A percentile compares a stretch with the other conserved stretches of the same genome.
Conservation (phyloP, 1,140 invertebrate species). For the Dinothrombium tinctorium region DNA sequence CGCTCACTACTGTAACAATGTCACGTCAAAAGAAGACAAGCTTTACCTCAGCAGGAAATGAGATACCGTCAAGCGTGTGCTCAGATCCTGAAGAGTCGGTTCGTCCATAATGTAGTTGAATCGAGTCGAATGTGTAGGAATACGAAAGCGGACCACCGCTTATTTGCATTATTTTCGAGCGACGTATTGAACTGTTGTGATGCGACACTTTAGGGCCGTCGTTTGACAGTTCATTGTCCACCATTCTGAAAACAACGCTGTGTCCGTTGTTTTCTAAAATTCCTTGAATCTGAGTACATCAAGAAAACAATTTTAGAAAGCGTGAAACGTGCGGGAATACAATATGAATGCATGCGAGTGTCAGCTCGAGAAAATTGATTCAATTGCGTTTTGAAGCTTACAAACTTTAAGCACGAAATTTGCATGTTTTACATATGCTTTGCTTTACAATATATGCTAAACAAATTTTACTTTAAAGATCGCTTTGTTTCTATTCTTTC, state of each 20-base stretch:
- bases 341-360: conserved; percentile 11
- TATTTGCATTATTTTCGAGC: conserved; percentile 47
- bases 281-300: conserved; percentile 41
- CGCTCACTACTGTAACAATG: no score
- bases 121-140: conserved; percentile 78
- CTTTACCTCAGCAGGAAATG: conserved; percentile 78
- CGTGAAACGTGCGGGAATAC: not conserved
- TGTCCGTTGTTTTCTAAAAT: conserved; percentile 73
- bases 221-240: not conserved
- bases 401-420: no score
- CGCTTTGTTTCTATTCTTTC: no score
- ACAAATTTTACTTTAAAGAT: no score
- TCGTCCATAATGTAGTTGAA: conserved; percentile 80
- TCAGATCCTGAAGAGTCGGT: conserved; percentile 69
- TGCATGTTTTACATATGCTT: no score
- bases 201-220: conserved; percentile 39
- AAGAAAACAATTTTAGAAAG: not conserved
- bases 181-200: conserved; percentile 15
- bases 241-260: conserved; percentile 47
- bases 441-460: no score
- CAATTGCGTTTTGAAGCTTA: no score
- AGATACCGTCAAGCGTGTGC: conserved; percentile 70
- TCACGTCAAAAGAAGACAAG: no score
- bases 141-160: conserved; percentile 81
- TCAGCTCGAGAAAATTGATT: no score